Percentiles rank a stretch among this genome's conserved stretches.
These are phyloP conservation scores for Petrocephalus zakoni DNA, from an alignment of 2,113 vertebrate species.

Conservation along the genomic window DNA sequence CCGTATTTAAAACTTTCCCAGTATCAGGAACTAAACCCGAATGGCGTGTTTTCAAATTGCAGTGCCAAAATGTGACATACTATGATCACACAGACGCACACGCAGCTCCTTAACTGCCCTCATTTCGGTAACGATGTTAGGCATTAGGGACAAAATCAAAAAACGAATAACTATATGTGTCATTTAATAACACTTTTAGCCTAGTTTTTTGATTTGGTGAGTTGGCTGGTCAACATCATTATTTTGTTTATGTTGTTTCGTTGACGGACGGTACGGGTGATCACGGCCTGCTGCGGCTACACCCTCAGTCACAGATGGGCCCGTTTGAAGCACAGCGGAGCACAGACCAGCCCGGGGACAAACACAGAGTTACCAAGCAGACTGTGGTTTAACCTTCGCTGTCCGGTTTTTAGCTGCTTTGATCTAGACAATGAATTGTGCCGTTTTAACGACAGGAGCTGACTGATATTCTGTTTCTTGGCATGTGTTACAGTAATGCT, in stretches of 20 bases:
- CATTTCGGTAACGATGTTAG: not conserved
- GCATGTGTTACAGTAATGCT: slow-evolving; percentile 52
- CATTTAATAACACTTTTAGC: not conserved
- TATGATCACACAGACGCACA: not conserved
- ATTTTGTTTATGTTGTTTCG: not conserved
- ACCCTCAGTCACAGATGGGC: slow-evolving; percentile 36
- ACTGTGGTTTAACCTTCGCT: slow-evolving; percentile 44
- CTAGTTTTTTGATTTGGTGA: slow-evolving; percentile 24
- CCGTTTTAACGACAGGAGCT: slow-evolving; percentile 48
- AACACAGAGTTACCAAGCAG: not conserved
- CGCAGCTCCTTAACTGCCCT: not conserved
- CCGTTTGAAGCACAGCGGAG: slow-evolving; percentile 30
- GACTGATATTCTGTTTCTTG: slow-evolving; percentile 57
- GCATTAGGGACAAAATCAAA: not conserved
- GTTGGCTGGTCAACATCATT: slow-evolving; percentile 30
- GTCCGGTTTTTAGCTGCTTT: slow-evolving; percentile 55
- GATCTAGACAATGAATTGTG: slow-evolving; percentile 57
- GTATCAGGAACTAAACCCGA: not conserved
- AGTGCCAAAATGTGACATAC: not conserved
- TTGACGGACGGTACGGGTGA: not conserved
- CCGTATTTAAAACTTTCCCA: not conserved
- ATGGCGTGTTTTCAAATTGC: not conserved
- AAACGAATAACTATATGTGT: not conserved
- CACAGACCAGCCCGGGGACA: slow-evolving; percentile 26
- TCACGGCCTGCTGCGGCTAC: not conserved